Conservation (phyloP, 2,797 vertebrate genomes). For the Chaetophractus vellerosus region DNA sequence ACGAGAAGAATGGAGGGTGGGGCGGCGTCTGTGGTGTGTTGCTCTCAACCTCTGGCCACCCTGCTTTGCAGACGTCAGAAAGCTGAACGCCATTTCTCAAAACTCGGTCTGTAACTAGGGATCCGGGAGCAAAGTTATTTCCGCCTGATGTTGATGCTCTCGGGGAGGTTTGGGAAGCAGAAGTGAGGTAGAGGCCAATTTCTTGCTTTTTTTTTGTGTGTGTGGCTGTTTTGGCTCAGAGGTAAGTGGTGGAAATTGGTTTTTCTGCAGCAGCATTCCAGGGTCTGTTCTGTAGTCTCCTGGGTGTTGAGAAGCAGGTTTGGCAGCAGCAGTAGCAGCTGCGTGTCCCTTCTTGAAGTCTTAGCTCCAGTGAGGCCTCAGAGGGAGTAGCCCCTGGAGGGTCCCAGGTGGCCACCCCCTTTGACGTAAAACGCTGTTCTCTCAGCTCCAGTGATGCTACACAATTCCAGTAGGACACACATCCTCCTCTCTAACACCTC, state of each 20-base stretch:
- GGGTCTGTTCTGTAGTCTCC: neutral
- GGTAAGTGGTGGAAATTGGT: neutral
- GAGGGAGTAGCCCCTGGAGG: neutral
- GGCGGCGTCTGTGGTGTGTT: neutral
- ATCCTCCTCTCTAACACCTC: neutral
- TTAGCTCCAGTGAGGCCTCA: neutral
- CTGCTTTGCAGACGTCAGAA: neutral
- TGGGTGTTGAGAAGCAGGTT: neutral
- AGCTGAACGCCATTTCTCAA: neutral
- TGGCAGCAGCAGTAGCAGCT: neutral
- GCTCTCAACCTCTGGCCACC: neutral
- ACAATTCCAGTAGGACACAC: neutral
- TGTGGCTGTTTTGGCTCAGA: neutral
- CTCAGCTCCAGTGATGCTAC: neutral
- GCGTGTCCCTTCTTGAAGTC: neutral
- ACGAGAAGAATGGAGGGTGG: neutral
- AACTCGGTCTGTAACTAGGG: neutral
- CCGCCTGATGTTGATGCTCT: fast-evolving
- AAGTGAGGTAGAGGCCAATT: neutral
- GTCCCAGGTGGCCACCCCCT: neutral
- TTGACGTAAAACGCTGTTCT: neutral
- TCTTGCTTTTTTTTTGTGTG: neutral
- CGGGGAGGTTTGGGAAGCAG: neutral
- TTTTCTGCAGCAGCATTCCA: neutral
- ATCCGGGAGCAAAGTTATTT: neutral